A percentile compares a stretch with the other conserved stretches of the same genome.
Evolutionary conservation across 2,888 invertebrate species (phyloP).

Genomic region (Lycophotia porphyrea): DNA sequence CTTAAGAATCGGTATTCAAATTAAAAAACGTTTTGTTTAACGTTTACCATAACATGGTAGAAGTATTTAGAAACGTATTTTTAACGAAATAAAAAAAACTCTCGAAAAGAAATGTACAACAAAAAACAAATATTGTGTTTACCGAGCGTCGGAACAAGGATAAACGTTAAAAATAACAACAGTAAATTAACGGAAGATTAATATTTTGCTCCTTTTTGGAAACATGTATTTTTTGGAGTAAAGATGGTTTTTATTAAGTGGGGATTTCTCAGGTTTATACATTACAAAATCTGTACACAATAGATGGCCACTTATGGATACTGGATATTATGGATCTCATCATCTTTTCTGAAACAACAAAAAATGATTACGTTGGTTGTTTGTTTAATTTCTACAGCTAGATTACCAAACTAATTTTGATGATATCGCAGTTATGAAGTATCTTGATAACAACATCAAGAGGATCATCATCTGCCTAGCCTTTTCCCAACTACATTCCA

Average conservation of each 20-base stretch:
- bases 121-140: slow-evolving; percentile 54
- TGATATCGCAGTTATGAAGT: no score
- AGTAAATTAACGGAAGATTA: slow-evolving; percentile 54
- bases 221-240: slow-evolving; percentile 29
- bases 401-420: no score
- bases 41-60: slow-evolving; percentile 14
- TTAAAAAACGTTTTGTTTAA: slow-evolving; percentile 60
- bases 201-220: slow-evolving; percentile 36
- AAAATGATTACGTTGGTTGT: background rate
- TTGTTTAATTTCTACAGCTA: background rate
- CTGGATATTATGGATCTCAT: no score
- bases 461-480: no score
- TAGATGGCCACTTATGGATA: background rate
- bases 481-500: no score
- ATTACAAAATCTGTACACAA: background rate
- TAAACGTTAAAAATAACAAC: slow-evolving; percentile 56
- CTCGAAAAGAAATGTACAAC: slow-evolving; percentile 42
- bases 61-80: slow-evolving; percentile 54
- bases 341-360: background rate
- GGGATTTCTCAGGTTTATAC: slow-evolving; percentile 5
- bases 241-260: slow-evolving; percentile 31
- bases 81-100: slow-evolving; percentile 62
- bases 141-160: slow-evolving; percentile 48
- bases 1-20: slow-evolving; percentile 48
- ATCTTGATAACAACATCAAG: no score